Base-by-base conservation (phyloP, 1,140 invertebrate species). In the Tachypleus tridentatus region DNA sequence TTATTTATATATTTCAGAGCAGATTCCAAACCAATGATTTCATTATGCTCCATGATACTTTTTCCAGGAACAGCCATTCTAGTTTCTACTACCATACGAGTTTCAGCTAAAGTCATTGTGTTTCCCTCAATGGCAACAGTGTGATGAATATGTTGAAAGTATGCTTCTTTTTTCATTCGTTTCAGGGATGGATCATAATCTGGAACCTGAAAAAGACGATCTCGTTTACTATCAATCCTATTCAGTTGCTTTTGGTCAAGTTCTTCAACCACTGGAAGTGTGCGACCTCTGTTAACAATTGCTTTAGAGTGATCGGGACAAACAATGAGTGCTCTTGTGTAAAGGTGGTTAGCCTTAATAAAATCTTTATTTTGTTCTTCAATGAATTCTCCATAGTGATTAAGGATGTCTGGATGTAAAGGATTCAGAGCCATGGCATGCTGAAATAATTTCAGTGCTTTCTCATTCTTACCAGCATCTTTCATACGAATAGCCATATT, bases 101-200 rank as follows among this genome's bases (percentile, higher is more conserved):
- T 94, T 77, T 98, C 89, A 29, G 87, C 84, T 10, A 98, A 79
- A 51, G 91, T 89, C 86, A 98, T 90, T 3, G 94, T 97, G 73
- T 98, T 98, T 2, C 96, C 95, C 80, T 98, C 94, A 67, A 98
- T 94, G 52, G 90, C 95, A 61, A 95, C 92, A 3, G 93, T 96
- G 73, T 98, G 95, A 78, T 97, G 97, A 66, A 98, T 93, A 76
- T 98, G 91, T 73, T 92, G 86, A 74, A 93, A 95, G 76, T 96
- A 97, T 10, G 90, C 88, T 77, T 97, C 92, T 73, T 91, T 89
- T 74, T 95, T 97, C 3, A 91, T 86, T 69, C 91, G 82, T 66
- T 88, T 81, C 63, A 97, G 79, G 7, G 89, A 87, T 4, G 85
- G 80, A 76, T 86, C 85, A 52, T 83, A 82, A 68, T 90, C 86